Evolutionary conservation across 2,888 invertebrate species (phyloP).

Genomic region (Conops quadrifasciatus): DNA sequence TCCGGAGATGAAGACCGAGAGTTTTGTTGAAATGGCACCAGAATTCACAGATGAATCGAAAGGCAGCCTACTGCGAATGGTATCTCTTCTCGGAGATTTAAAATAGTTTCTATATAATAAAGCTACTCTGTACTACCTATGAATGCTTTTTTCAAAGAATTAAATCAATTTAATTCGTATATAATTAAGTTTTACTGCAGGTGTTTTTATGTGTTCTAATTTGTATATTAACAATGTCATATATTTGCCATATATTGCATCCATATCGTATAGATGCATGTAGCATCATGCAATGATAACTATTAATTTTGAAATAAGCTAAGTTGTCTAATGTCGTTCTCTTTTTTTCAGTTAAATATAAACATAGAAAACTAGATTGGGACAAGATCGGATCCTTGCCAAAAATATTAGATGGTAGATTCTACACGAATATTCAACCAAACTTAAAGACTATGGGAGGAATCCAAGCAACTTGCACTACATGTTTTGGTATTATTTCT

Average conservation of each 20-base stretch:
- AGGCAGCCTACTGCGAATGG: conserved; percentile 50
- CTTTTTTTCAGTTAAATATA: conserved; percentile 35
- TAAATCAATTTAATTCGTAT: conserved; percentile 15
- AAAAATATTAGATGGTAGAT: conserved; percentile 59
- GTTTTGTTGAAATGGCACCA: conserved; percentile 54
- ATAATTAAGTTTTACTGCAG: background rate
- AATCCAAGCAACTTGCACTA: conserved; percentile 61
- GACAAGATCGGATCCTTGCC: conserved; percentile 45
- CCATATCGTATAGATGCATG: background rate
- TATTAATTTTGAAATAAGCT: background rate
- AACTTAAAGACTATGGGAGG: conserved; percentile 59
- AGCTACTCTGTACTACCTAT: conserved; percentile 12
- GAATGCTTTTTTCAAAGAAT: conserved; percentile 7
- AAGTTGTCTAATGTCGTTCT: background rate
- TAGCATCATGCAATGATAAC: background rate
- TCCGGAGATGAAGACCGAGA: conserved; percentile 58
- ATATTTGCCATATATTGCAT: background rate
- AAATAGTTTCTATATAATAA: conserved; percentile 41
- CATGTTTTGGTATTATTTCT: conserved; percentile 56
- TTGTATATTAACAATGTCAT: background rate
- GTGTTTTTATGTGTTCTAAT: conserved; percentile 38
- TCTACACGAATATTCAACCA: conserved; percentile 58
- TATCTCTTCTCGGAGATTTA: conserved; percentile 47
- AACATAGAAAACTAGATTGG: conserved; percentile 13
- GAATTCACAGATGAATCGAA: conserved; percentile 57